These are phyloP conservation scores for Sarcophaga subvicina DNA, from an alignment of 2,888 invertebrate species.

Conservation along the genomic window DNA sequence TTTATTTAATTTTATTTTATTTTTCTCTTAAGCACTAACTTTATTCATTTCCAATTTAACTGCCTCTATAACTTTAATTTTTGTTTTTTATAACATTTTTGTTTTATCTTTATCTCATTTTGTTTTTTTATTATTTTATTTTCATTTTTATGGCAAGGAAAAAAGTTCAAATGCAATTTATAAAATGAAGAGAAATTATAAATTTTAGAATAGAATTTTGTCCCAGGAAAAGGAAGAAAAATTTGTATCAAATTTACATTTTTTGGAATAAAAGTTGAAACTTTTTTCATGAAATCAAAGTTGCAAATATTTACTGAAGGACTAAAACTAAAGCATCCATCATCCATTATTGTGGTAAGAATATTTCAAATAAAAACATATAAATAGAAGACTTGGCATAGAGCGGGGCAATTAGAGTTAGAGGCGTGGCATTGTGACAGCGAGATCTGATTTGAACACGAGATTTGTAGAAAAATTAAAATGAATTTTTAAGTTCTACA, in stretches of 20 bases:
- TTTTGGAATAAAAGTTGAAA: conserved; percentile 71
- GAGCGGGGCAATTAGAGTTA: too few relatives aligned
- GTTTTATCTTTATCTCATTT: conserved; percentile 33
- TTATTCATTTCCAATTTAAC: conserved; percentile 32
- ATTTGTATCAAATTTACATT: conserved; percentile 32
- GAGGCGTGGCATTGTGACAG: too few relatives aligned
- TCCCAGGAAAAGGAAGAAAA: conserved; percentile 31
- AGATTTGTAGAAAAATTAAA: too few relatives aligned
- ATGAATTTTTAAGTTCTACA: too few relatives aligned
- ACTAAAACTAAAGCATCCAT: too few relatives aligned
- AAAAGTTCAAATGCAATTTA: conserved; percentile 65
- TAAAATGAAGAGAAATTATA: conserved; percentile 19
- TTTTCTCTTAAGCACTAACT: conserved; percentile 51
- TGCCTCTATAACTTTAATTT: conserved; percentile 12
- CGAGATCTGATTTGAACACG: too few relatives aligned
- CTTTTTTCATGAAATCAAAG: conserved; percentile 72
- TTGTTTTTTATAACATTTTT: conserved; percentile 32
- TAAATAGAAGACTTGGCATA: too few relatives aligned
- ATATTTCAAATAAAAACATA: too few relatives aligned
- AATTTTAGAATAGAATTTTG: conserved; percentile 38
- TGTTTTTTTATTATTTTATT: conserved; percentile 51
- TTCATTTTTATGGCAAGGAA: conserved; percentile 64
- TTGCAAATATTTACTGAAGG: too few relatives aligned
- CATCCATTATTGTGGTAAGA: too few relatives aligned
- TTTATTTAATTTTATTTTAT: not conserved